Base-by-base conservation (phyloP, 2,888 invertebrate species). In the Hartigia nigra region DNA sequence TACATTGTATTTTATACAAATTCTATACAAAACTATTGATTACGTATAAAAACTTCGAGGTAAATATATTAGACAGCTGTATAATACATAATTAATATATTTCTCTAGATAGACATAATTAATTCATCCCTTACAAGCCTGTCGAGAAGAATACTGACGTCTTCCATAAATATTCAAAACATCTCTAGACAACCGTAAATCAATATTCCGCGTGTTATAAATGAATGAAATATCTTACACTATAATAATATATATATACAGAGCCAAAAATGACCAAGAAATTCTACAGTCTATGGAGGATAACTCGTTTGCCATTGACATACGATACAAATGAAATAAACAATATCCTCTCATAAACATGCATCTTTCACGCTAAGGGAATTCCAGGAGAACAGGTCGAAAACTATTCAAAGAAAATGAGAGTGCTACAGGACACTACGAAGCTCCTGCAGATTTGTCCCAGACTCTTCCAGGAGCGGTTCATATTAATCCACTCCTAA, bases 401-500 rank as follows among this genome's bases (percentile, higher is more conserved):
- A 23, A 55, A 55, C 55, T 55, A 55, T 55, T 55, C 23, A 23
- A 55, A 55, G 23, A 55, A 55, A 55, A 55, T 23, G 55, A 23
- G 23, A 55, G 55, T 55, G 55, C 23, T 55, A 55, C 55, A 55
- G 55, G 55, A 55, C 23, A 55, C 55, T 23, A 55, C 23, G 55
- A 55, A 35, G 75, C 85, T 86, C 86, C 83, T 84, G 87, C 86
- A 85, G 84, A 88, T 89, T 88, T 88, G 87, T 87, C 84, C 81
- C 82, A 32, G 81, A 85, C 85, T 83, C 84, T 84, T 83, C 83
- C 79, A 75, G 78, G 86, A 86, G 84, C 85, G 88, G 86, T 88
- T 90, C 89, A 86, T 90, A 91, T 91, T 91, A 90, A 90, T 91
- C 88, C 89, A 79, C 81, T 82, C 86, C 90, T 91, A 91, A 91